A percentile compares a stretch with the other conserved stretches of the same genome.
These are phyloP conservation scores for Syritta pipiens DNA, from an alignment of 2,888 invertebrate species.

Conservation along the genomic window DNA sequence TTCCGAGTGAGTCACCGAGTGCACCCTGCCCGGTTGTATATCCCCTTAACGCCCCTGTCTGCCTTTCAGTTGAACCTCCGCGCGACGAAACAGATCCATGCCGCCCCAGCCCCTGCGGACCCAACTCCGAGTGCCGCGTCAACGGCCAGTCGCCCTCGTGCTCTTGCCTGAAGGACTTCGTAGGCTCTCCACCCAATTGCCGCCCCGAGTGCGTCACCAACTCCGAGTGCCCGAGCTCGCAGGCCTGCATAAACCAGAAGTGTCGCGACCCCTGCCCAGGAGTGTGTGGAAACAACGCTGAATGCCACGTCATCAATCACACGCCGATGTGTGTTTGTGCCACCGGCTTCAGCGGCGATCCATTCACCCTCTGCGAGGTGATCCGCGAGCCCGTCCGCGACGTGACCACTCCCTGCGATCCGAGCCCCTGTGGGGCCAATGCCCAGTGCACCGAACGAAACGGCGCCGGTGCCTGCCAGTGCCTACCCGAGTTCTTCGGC, in stretches of 20 bases:
- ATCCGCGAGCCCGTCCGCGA: constrained; percentile 73
- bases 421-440: constrained; percentile 89
- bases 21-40: neutral
- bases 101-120: constrained; percentile 89
- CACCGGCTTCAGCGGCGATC: constrained; percentile 81
- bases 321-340: constrained; percentile 83
- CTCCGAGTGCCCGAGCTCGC: constrained; percentile 86
- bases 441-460: constrained; percentile 84
- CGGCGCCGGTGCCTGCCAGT: constrained; percentile 85
- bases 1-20: constrained; percentile 72
- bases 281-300: constrained; percentile 83
- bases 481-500: constrained; percentile 86
- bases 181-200: constrained; percentile 88
- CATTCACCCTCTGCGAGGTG: constrained; percentile 78
- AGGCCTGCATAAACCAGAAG: constrained; percentile 87
- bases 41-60: constrained; percentile 31
- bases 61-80: constrained; percentile 71
- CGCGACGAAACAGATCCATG: constrained; percentile 81
- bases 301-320: constrained; percentile 82
- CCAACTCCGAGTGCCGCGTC: constrained; percentile 86
- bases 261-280: constrained; percentile 87
- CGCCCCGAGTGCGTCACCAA: constrained; percentile 89
- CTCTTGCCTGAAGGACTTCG: constrained; percentile 84
- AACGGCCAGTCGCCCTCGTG: constrained; percentile 85
- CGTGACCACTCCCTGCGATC: constrained; percentile 82